phyloP scores from a whole-genome alignment of 2,797 vertebrate species.

The Tolypeutes matacus region DNA sequence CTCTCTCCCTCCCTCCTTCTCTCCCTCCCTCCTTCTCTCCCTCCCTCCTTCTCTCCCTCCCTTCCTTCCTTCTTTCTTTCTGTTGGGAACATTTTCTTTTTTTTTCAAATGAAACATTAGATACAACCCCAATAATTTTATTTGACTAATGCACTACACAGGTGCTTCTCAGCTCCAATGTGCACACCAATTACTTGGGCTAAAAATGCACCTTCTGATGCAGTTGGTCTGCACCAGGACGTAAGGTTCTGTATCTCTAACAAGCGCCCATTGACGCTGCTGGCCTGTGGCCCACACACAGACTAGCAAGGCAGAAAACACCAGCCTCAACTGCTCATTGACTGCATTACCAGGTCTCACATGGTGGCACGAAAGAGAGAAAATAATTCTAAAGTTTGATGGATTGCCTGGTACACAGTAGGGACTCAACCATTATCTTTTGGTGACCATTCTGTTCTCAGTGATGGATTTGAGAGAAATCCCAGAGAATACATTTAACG shows the following conservation, averaged over 20 bases:
- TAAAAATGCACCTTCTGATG: neutral
- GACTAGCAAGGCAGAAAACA: neutral
- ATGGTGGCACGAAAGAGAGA: neutral
- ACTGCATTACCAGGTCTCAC: neutral
- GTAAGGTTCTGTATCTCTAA: neutral
- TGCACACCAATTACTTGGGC: fast-evolving
- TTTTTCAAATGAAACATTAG: too few relatives aligned
- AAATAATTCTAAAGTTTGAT: neutral
- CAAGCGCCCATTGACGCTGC: neutral
- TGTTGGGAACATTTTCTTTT: too few relatives aligned
- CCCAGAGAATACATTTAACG: slow-evolving; percentile 1
- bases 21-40: too few relatives aligned
- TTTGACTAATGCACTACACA: neutral
- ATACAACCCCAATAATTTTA: too few relatives aligned
- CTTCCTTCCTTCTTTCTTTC: too few relatives aligned
- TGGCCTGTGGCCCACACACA: neutral
- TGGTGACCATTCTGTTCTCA: neutral
- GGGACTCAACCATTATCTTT: neutral
- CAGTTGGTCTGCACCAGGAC: neutral
- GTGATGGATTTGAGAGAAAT: neutral
- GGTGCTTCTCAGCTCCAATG: neutral
- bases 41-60: too few relatives aligned
- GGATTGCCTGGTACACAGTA: neutral
- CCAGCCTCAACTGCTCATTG: neutral
- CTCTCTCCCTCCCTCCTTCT: too few relatives aligned